phyloP scores from a whole-genome alignment of 2,797 vertebrate species.

The Pterois miles region DNA sequence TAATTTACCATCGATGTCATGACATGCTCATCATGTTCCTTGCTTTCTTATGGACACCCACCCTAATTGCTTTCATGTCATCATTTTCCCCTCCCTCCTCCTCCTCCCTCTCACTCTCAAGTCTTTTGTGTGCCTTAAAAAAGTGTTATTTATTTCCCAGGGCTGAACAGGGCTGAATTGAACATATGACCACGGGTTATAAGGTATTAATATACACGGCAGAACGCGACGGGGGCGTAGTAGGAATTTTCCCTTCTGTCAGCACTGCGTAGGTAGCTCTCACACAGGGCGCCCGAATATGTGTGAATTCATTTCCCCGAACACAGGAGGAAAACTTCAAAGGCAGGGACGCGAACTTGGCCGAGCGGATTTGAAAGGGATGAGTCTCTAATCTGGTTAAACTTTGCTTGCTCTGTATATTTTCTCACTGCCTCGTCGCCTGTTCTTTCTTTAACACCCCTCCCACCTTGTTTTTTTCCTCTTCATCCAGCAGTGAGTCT shows the following conservation, averaged over 20 bases:
- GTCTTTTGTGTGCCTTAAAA: slow-evolving; percentile 38
- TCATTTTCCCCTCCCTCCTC: slow-evolving; percentile 1
- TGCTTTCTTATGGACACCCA: slow-evolving; percentile 34
- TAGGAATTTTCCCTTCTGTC: slow-evolving; percentile 70
- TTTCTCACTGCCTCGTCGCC: slow-evolving; percentile 60
- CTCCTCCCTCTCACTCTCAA: not conserved
- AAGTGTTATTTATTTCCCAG: slow-evolving; percentile 55
- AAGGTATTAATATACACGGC: slow-evolving; percentile 68
- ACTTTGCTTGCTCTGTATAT: slow-evolving; percentile 81
- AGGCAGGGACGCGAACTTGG: slow-evolving; percentile 65
- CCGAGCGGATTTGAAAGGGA: slow-evolving; percentile 80
- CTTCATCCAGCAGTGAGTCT: slow-evolving; percentile 6
- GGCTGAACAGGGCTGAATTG: slow-evolving; percentile 50
- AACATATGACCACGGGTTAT: slow-evolving; percentile 62
- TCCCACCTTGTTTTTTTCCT: slow-evolving; percentile 13
- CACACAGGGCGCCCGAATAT: slow-evolving; percentile 41
- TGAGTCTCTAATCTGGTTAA: slow-evolving; percentile 84
- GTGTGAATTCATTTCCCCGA: slow-evolving; percentile 74
- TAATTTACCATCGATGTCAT: slow-evolving; percentile 38
- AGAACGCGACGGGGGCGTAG: slow-evolving; percentile 33
- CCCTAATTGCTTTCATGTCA: slow-evolving; percentile 53
- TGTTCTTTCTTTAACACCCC: slow-evolving; percentile 50
- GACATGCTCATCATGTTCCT: slow-evolving; percentile 36
- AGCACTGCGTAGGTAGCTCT: slow-evolving; percentile 75
- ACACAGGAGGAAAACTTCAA: slow-evolving; percentile 73